Evolutionary conservation across 2,113 vertebrate genomes (phyloP), one percentile per base, ranked within the genome.

Genomic region (Varanus komodoensis): DNA sequence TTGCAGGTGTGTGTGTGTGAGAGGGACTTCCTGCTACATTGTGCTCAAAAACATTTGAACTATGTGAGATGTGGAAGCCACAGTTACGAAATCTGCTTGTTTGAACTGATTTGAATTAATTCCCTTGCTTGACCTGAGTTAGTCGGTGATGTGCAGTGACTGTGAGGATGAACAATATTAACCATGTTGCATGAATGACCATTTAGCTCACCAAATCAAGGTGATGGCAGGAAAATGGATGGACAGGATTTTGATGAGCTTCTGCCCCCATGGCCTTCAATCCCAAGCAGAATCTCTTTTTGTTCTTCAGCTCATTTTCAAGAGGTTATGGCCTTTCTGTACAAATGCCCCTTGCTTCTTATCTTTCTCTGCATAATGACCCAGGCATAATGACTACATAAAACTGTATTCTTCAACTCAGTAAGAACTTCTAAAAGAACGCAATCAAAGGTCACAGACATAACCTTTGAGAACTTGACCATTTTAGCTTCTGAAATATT

Each of bases 321-420:
- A 3, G 23, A 61, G 69, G 8, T 82, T 74, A 73, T 82, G 68
- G 61, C 23, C 79, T 14, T 80, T 73, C 57, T 32, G 11, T 50
- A 8, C 7, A 23, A 38, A 88, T 86, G 32, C 25, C 52, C 34
- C 34, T 38, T 85, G 34, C 6, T 5, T 90, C 21, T 11, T 78
- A 1, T 34, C 38, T 82, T 69, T 73, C 61, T 81, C 25, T n/a
- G 44, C 0, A 0, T 78, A 38, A 25, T 81, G 50, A 77, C 6
- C 50, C 38, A 11, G 82, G 44, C 50, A 89, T 50, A 75, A 80
- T 85, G 61, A 83, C 27, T 71, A 52, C 52, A 64, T 6, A 81
- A 61, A 87, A 81, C 15, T 81, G n/a, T 78, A 8, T 84, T 44
- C 25, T 68, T 68, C 1, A 48, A 50, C 54, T 73, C 6, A 19